Evolutionary conservation across 2,888 invertebrate genomes (phyloP).

Genomic region (Hedychridium roseum): DNA sequence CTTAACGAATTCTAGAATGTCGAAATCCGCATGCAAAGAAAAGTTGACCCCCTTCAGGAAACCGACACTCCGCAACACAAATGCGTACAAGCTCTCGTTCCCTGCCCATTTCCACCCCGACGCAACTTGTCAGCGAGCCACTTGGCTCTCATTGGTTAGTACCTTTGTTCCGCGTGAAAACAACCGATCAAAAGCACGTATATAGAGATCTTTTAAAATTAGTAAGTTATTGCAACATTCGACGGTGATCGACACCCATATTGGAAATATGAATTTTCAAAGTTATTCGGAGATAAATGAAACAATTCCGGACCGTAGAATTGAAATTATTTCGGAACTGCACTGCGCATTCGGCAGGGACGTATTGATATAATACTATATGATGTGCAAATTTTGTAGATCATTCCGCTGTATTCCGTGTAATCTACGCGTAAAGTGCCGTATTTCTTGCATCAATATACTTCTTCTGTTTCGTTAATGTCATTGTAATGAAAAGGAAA

Average conservation of each 20-base stretch:
- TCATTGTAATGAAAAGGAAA: too few species aligned
- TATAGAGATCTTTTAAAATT: constrained; percentile 7
- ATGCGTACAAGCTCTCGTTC: constrained; percentile 36
- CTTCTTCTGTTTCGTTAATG: too few species aligned
- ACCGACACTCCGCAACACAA: constrained; percentile 33
- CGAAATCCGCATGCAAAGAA: constrained; percentile 15
- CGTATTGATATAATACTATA: constrained; percentile 16
- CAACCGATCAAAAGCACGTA: constrained; percentile 25
- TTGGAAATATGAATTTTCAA: constrained; percentile 17
- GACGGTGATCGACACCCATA: not conserved
- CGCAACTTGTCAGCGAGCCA: constrained; percentile 36
- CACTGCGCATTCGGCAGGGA: constrained; percentile 36
- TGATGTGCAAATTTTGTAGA: constrained; percentile 1
- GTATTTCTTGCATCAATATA: too few species aligned
- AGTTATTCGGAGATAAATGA: constrained; percentile 14
- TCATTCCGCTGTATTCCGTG: not conserved
- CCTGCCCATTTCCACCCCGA: constrained; percentile 40
- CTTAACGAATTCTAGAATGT: too few species aligned
- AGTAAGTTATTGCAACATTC: constrained; percentile 6
- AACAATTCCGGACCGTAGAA: constrained; percentile 12
- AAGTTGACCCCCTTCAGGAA: constrained; percentile 33
- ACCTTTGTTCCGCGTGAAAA: constrained; percentile 25
- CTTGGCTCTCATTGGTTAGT: constrained; percentile 33
- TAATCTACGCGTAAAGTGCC: too few species aligned
- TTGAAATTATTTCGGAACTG: constrained; percentile 2